Conservation (phyloP, 2,888 invertebrate species). For the Scaptomyza parva region DNA sequence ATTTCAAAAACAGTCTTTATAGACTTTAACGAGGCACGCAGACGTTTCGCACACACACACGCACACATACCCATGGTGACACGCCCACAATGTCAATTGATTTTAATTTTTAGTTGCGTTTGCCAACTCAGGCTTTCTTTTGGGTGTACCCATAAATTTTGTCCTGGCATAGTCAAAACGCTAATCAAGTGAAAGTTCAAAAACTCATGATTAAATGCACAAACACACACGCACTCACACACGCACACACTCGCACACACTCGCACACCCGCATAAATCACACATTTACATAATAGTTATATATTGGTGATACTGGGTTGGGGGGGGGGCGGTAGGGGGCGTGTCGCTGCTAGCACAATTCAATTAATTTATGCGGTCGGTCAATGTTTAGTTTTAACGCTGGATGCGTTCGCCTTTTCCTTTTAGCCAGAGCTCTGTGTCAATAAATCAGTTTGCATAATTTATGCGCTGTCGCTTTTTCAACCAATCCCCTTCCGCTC, state of each 20-base stretch:
- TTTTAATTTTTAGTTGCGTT: slow-evolving; percentile 50
- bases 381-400: slow-evolving; percentile 75
- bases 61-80: slow-evolving; percentile 9
- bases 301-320: neutral
- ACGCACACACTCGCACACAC: slow-evolving; percentile 23
- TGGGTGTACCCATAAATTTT: slow-evolving; percentile 53
- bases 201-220: slow-evolving; percentile 61
- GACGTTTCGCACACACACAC: slow-evolving; percentile 16
- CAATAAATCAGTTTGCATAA: slow-evolving; percentile 78
- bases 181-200: slow-evolving; percentile 76
- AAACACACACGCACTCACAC: slow-evolving; percentile 26
- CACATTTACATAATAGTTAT: slow-evolving; percentile 61
- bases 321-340: slow-evolving; percentile 4
- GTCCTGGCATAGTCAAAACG: slow-evolving; percentile 48
- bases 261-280: slow-evolving; percentile 17
- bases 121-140: slow-evolving; percentile 27
- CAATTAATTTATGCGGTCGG: slow-evolving; percentile 77
- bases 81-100: slow-evolving; percentile 54
- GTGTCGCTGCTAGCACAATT: slow-evolving; percentile 66
- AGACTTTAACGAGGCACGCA: slow-evolving; percentile 58
- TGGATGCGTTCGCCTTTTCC: slow-evolving; percentile 45
- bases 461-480: slow-evolving; percentile 58
- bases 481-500: neutral
- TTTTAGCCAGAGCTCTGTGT: slow-evolving; percentile 39
- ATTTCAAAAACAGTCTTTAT: slow-evolving; percentile 70